Conservation (phyloP, 1,140 invertebrate genomes). For the Lepidurus couesii region DNA sequence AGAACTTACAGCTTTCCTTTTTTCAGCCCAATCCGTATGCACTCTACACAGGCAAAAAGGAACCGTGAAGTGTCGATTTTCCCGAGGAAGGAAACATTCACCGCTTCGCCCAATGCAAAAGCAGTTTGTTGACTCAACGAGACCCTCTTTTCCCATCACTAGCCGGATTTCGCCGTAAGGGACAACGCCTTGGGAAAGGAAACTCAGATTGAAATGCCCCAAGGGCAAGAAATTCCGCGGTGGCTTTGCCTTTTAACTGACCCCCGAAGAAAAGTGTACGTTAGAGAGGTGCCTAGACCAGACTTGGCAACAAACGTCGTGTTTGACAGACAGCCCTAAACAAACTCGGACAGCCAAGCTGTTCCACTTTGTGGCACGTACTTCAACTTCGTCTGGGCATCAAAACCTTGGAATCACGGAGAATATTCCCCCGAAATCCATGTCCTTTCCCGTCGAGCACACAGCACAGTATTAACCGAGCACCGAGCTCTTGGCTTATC, state of each 20-base stretch:
- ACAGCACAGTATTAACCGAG: too few relatives aligned
- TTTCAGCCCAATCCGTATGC: too few relatives aligned
- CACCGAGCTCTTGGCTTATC: too few relatives aligned
- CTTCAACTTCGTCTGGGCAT: background rate
- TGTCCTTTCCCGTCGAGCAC: too few relatives aligned
- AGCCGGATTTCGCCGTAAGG: background rate
- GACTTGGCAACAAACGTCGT: background rate
- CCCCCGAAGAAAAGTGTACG: background rate
- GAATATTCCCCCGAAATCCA: too few relatives aligned
- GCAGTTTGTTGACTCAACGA: background rate
- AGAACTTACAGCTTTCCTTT: too few relatives aligned
- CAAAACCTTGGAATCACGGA: background rate
- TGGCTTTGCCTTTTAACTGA: background rate
- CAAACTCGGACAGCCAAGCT: slow-evolving; percentile 8
- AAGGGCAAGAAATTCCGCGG: background rate
- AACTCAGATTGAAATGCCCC: background rate
- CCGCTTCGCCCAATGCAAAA: background rate
- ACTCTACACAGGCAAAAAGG: too few relatives aligned
- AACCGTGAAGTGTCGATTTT: too few relatives aligned
- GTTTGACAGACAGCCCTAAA: slow-evolving; percentile 1
- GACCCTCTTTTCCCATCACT: background rate
- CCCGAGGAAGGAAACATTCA: background rate
- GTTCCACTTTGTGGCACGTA: slow-evolving; percentile 13
- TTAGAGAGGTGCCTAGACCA: background rate
- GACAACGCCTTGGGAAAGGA: background rate